Conservation (phyloP, 1,140 invertebrate species). For the Arctopsyche grandis region DNA sequence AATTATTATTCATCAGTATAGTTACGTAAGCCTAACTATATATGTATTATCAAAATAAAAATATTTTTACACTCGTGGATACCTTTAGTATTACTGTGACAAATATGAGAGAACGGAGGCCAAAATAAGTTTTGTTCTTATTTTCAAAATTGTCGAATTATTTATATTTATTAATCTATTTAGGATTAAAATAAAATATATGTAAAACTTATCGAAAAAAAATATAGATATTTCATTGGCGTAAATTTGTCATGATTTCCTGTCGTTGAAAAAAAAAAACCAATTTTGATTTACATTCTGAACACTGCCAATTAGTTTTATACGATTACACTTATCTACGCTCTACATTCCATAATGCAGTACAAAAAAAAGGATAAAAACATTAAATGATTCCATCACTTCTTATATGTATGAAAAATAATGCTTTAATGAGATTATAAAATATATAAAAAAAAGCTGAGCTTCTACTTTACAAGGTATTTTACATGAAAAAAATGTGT, state of each 20-base stretch:
- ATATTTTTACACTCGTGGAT: conserved; percentile 22
- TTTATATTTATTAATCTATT: neutral
- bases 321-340: no score
- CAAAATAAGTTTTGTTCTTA: neutral
- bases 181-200: neutral
- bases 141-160: neutral
- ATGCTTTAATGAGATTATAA: no score
- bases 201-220: no score
- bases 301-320: no score
- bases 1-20: neutral
- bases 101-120: conserved; percentile 24
- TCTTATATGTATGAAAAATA: no score
- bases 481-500: conserved; percentile 5
- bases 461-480: conserved; percentile 2
- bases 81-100: conserved; percentile 16
- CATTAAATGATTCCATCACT: no score
- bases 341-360: no score
- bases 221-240: no score
- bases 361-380: no score
- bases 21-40: neutral
- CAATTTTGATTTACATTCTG: no score
- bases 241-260: no score
- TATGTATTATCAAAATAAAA: conserved; percentile 7
- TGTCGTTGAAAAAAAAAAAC: no score
- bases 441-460: neutral